A percentile compares a stretch with the other conserved stretches of the same genome.
Conservation (phyloP, 2,888 invertebrate genomes). For the Drosophila phalerata region DNA sequence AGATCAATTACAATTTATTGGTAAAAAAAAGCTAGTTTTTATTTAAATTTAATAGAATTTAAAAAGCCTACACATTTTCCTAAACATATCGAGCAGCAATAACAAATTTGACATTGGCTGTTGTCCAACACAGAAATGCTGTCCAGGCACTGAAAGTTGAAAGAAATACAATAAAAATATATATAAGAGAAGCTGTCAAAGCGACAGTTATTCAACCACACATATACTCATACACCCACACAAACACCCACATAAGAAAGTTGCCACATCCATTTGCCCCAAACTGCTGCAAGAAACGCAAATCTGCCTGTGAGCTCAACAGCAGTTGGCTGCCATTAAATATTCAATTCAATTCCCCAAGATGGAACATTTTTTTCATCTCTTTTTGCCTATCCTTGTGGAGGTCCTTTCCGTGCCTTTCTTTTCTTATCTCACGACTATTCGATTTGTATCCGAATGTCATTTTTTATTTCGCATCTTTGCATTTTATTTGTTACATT, state of each 20-base stretch:
- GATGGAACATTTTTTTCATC: conserved; percentile 33
- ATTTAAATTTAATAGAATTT: not conserved
- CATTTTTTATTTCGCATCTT: conserved; percentile 81
- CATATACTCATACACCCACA: conserved; percentile 8
- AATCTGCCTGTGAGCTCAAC: conserved; percentile 48
- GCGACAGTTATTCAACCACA: conserved; percentile 45
- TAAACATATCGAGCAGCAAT: not conserved
- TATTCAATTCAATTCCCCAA: conserved; percentile 76
- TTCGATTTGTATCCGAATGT: conserved; percentile 82
- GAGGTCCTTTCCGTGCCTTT: conserved; percentile 7
- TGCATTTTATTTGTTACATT: conserved; percentile 81
- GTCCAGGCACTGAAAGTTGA: not conserved
- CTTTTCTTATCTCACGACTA: conserved; percentile 41
- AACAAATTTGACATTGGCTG: conserved; percentile 33
- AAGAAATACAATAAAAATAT: conserved; percentile 27
- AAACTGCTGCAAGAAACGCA: conserved; percentile 19
- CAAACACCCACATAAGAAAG: conserved; percentile 25
- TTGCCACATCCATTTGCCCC: conserved; percentile 8
- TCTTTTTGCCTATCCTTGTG: not conserved
- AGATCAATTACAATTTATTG: not conserved
- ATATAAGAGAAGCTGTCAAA: conserved; percentile 37
- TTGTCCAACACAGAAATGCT: conserved; percentile 6
- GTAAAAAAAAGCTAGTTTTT: not conserved
- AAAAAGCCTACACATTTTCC: not conserved
- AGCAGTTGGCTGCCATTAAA: conserved; percentile 80